Conservation (phyloP, 23 tunicate genomes). For the Styela clava region DNA sequence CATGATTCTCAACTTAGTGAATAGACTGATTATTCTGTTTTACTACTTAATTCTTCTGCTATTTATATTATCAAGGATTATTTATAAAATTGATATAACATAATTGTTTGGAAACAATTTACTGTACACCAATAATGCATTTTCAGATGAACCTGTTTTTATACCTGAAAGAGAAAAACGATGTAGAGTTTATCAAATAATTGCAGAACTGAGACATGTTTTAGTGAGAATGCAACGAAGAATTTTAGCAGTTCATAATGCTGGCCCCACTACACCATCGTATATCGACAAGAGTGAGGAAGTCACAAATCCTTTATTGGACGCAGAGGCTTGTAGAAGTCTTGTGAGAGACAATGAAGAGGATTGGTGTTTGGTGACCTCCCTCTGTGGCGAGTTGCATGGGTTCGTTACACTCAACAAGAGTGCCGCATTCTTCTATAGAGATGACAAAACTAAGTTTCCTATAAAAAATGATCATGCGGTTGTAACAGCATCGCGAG, state of each 20-base stretch:
- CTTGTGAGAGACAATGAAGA: slow-evolving; percentile 7
- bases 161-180: not conserved
- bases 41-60: too few species aligned
- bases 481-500: slow-evolving; percentile 38
- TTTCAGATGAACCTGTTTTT: not conserved
- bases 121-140: too few species aligned
- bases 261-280: not conserved
- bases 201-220: slow-evolving; percentile 19
- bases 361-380: slow-evolving; percentile 52
- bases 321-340: slow-evolving; percentile 7
- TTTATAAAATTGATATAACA: too few species aligned
- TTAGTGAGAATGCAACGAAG: slow-evolving; percentile 12
- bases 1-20: too few species aligned
- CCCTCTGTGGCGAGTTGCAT: slow-evolving; percentile 40
- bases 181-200: slow-evolving; percentile 14
- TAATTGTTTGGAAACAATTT: too few species aligned
- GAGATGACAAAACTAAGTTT: not conserved
- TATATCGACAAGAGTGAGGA: not conserved
- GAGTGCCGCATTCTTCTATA: not conserved
- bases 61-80: too few species aligned
- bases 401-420: slow-evolving; percentile 4
- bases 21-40: too few species aligned
- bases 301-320: not conserved
- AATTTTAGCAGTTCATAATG: not conserved
- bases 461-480: slow-evolving; percentile 31